These are phyloP conservation scores for Idaea biselata DNA, from an alignment of 2,888 invertebrate species.

Conservation along the genomic window DNA sequence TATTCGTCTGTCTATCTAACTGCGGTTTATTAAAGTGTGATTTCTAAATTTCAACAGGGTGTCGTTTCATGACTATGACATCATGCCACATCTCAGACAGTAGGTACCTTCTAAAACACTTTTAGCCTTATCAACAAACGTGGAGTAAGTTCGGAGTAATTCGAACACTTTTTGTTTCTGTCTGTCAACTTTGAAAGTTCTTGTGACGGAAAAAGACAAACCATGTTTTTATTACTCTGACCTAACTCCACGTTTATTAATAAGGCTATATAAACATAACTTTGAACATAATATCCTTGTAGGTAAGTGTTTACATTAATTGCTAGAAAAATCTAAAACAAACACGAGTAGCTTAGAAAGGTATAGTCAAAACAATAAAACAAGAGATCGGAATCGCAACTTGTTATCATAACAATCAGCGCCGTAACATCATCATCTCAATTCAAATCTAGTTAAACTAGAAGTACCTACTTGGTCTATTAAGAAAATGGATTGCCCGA, in stretches of 20 bases:
- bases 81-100: slow-evolving; percentile 12
- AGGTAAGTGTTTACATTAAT: neutral
- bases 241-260: too few species aligned
- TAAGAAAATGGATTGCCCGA: slow-evolving; percentile 54
- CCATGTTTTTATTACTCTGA: too few species aligned
- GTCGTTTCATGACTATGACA: neutral
- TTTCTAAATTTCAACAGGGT: too few species aligned
- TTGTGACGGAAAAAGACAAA: too few species aligned
- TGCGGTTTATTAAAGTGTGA: too few species aligned
- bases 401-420: slow-evolving; percentile 44
- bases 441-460: slow-evolving; percentile 50
- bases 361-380: slow-evolving; percentile 24
- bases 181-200: too few species aligned
- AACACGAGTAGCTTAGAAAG: slow-evolving; percentile 9
- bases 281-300: slow-evolving; percentile 10
- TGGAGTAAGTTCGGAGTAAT: too few species aligned
- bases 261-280: too few species aligned
- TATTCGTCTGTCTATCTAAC: too few species aligned
- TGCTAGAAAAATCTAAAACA: slow-evolving; percentile 3
- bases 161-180: too few species aligned
- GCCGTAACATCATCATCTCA: slow-evolving; percentile 36
- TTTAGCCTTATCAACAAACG: too few species aligned
- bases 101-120: too few species aligned
- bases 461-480: slow-evolving; percentile 44
- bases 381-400: slow-evolving; percentile 22